phyloP scores from a whole-genome alignment of 2,888 invertebrate genomes.

The Pachydiplax longipennis region DNA sequence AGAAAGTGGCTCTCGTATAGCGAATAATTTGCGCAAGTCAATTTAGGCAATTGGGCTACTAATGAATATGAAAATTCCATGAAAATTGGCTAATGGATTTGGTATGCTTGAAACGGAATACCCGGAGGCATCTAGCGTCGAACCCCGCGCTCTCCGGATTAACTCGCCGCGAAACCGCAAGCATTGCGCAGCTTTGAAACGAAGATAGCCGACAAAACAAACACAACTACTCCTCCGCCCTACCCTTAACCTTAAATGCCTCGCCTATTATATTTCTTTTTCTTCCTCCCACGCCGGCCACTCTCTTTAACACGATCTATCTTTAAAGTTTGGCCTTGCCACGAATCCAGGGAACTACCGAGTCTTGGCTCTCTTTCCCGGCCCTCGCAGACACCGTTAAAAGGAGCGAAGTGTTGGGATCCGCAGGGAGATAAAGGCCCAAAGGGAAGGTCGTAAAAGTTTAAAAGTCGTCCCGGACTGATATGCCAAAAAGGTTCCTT shows the following conservation, averaged over 20 bases:
- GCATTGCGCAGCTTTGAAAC: not conserved
- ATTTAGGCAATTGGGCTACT: no score
- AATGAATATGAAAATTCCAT: no score
- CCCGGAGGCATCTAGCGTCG: not conserved
- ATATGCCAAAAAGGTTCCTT: not conserved
- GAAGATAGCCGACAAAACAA: not conserved
- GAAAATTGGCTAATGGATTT: no score
- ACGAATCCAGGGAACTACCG: not conserved
- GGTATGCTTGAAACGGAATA: no score
- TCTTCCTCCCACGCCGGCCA: not conserved
- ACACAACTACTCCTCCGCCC: not conserved
- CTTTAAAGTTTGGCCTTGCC: conserved; percentile 27
- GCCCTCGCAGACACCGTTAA: not conserved
- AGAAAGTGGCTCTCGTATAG: no score
- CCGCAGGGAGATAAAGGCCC: not conserved
- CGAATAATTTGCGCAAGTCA: no score
- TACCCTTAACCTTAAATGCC: not conserved
- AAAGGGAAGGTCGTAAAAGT: not conserved
- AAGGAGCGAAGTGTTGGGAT: no score
- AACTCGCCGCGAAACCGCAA: not conserved
- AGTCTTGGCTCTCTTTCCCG: not conserved
- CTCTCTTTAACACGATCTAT: not conserved
- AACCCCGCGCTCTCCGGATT: not conserved
- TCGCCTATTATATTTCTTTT: not conserved
- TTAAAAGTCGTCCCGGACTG: not conserved